Conservation (phyloP, 2,888 invertebrate species). For the Thysanoteuthis rhombus region DNA sequence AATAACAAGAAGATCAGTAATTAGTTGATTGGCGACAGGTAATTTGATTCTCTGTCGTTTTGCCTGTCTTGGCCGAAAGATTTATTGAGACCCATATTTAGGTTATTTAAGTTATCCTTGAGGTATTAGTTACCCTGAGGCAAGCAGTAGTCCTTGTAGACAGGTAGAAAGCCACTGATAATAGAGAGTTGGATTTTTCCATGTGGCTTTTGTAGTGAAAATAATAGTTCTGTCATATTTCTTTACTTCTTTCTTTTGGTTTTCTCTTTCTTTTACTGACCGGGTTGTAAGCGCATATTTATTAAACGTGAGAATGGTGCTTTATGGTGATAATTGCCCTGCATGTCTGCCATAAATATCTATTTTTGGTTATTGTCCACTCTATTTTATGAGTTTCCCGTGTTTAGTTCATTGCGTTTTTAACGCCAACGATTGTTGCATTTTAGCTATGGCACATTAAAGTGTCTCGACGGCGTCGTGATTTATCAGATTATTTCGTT, state of each 20-base stretch:
- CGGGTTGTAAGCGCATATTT: neutral
- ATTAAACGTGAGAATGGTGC: neutral
- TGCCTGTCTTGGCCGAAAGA: neutral
- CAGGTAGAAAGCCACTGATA: too few relatives aligned
- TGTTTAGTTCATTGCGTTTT: neutral
- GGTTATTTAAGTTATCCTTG: too few relatives aligned
- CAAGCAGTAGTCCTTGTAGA: too few relatives aligned
- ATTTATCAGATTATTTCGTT: neutral
- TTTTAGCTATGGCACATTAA: neutral
- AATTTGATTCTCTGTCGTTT: neutral
- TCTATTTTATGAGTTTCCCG: neutral
- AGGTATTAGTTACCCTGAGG: neutral
- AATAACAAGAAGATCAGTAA: too few relatives aligned
- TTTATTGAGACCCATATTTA: neutral
- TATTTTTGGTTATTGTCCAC: neutral
- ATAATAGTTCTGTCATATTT: too few relatives aligned
- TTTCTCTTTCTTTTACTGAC: neutral
- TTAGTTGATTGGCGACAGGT: neutral
- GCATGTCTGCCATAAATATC: neutral
- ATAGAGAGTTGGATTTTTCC: too few relatives aligned
- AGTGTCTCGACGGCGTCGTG: neutral
- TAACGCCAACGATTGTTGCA: neutral
- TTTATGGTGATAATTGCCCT: neutral
- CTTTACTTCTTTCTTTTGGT: neutral
- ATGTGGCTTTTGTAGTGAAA: too few relatives aligned